Evolutionary conservation across 2,113 vertebrate genomes (phyloP), one percentile per base, ranked within the genome.

Genomic region (Bufo gargarizans): DNA sequence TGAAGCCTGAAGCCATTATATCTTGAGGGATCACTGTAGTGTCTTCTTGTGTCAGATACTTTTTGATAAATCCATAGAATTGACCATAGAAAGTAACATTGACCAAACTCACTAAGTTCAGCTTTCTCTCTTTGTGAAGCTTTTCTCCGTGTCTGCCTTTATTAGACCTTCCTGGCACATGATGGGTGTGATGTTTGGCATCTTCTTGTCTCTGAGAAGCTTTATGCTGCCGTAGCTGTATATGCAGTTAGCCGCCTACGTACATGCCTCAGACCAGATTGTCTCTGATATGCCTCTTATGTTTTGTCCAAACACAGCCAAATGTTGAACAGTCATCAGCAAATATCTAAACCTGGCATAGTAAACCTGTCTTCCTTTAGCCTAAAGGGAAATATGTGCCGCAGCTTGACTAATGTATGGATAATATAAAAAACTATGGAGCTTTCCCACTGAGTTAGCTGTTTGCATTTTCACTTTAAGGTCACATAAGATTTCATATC

Each of bases 221-320:
- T 69, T 84, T 67, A 49, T 33, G 14, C 45, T 69, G 19, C 10
- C 8, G 3, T 59, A 59, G 56, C 56, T 59, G 3, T 61, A 6
- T 49, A 16, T 6, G 4, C 63, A 55, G 82, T 50, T 50, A 17
- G 13, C 47, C 45, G 63, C 61, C 61, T 69, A 8, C 45, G 80
- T 20, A 53, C 63, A 69, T 83, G 81, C 20, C 63, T 84, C 82
- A 49, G 19, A 67, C 13, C 1, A 69, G 63, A 84, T 84, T 67
- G 50, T 10, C 65, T 22, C 61, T 55, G 82, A 71, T 84, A 55
- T 22, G 11, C 59, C 43, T 53, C 81, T 69, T 49, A 82, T 33
- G 63, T 53, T 22, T 53, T 84, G 82, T 33, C 82, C 45, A 69
- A 81, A 81, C 55, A 58, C 55, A 59, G 45, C 56, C 17, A 0